These are phyloP conservation scores for Pitta sordida DNA, from an alignment of 2,113 vertebrate species.

Conservation along the genomic window DNA sequence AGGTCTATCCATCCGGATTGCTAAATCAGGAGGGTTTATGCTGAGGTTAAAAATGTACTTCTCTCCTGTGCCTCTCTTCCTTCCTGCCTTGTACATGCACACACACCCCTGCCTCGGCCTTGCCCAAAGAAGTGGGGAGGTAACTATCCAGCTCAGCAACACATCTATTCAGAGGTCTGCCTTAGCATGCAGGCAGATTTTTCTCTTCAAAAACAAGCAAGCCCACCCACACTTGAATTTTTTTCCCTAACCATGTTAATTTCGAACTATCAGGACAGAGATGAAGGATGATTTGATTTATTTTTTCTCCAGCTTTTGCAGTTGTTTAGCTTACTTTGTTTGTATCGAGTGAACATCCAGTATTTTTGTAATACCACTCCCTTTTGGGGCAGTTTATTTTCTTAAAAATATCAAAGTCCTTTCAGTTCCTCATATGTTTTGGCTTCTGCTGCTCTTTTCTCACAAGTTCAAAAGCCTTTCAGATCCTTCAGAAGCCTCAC, in stretches of 20 bases:
- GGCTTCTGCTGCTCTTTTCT: neutral
- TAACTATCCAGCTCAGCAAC: neutral
- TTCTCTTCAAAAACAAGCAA: constrained; percentile 29
- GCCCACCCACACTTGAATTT: neutral
- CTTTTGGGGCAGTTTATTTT: constrained; percentile 5
- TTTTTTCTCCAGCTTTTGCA: neutral
- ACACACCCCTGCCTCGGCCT: neutral
- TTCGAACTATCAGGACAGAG: neutral
- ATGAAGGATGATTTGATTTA: neutral
- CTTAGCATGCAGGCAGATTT: neutral
- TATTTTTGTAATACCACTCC: constrained; percentile 1
- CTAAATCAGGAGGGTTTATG: neutral
- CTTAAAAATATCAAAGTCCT: constrained; percentile 1
- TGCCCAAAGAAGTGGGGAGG: neutral
- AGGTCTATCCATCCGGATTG: neutral
- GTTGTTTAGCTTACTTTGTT: neutral
- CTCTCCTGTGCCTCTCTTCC: neutral
- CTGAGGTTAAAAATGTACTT: neutral
- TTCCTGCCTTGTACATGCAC: neutral
- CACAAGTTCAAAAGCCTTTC: neutral
- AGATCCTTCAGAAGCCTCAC: neutral
- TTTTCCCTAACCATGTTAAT: neutral
- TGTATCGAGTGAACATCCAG: neutral
- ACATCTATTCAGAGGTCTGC: neutral
- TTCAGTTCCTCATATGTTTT: neutral